A percentile compares a stretch with the other conserved stretches of the same genome.
Conservation (phyloP, 2,113 vertebrate genomes). For the Dicrurus megarhynchus region DNA sequence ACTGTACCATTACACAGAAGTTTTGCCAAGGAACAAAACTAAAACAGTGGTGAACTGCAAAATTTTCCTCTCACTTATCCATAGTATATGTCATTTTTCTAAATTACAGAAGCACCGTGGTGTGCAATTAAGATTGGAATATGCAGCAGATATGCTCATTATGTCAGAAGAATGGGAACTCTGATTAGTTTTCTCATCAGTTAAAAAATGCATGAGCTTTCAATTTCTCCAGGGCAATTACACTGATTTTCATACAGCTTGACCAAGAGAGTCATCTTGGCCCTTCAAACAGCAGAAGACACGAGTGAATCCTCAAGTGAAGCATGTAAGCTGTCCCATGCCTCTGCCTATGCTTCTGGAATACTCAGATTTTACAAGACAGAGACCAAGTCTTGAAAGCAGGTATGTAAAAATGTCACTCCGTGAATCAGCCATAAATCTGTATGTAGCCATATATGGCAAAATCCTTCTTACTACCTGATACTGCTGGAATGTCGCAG, state of each 20-base stretch:
- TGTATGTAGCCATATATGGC: not conserved
- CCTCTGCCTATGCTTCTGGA: not conserved
- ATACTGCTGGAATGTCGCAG: not conserved
- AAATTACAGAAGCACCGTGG: not conserved
- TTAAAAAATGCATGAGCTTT: not conserved
- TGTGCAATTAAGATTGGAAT: not conserved
- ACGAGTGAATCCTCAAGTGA: not conserved
- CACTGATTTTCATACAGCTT: not conserved
- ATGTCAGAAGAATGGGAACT: not conserved
- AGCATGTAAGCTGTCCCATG: not conserved
- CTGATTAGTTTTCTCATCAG: not conserved
- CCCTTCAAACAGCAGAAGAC: not conserved
- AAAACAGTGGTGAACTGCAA: not conserved
- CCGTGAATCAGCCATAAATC: not conserved
- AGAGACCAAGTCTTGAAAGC: not conserved
- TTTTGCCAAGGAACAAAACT: not conserved
- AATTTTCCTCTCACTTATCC: not conserved
- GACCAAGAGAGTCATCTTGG: not conserved
- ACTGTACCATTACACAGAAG: not conserved
- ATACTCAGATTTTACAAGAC: not conserved
- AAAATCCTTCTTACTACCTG: not conserved
- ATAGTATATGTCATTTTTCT: not conserved
- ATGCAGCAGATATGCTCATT: not conserved
- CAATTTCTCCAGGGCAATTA: not conserved
- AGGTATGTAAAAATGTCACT: not conserved